Base-by-base conservation (phyloP, 30 jellyfish, hydroid and myxozoan genomes). In the Nemopilema nomurai region DNA sequence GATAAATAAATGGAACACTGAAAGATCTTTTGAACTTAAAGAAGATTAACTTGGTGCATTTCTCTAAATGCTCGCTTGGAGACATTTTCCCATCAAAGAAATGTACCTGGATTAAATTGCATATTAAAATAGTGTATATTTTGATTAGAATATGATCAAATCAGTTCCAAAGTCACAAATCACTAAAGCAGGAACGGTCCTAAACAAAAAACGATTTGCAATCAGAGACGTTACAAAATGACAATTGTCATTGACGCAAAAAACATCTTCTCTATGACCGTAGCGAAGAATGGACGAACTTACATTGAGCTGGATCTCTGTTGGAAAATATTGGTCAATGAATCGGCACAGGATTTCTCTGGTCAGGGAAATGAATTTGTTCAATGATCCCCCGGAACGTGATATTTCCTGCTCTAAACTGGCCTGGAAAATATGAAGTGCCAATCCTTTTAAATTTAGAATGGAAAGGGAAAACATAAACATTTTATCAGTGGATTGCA, bases 331-430 rank as follows among this genome's bases (percentile, higher is more conserved):
- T 52, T 88, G 94, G 0, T 13, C 25, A 64, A 94, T 94, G 72
- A 94, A 94, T 7, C 99, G 89, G 49, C 68, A 52, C 49, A 94
- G 73, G 41, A 94, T 94, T 81, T 94, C 99, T 24, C 88, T 82
- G 0, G 97, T 89, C 68, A 94, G 49, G 7, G 99, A 94, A 1
- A 94, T 31, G 76, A 94, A 94, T 6, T 84, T 78, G 26, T 33
- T 69, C 17, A 88, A 67, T 66, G 65, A 25, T 17, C 93, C 90
- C 67, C 80, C 81, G 28, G 57, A 83, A 21, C 89, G 90, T 28
- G 84, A 24, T 23, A 94, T 71, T 64, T 94, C 99, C 8, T 90
- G 88, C 41, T 28, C 94, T 33, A 94, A 79, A 79, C 99, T 94
- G 24, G 99, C 96, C 97, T 92, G 29, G 18, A 19, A 24, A 3